Base-by-base conservation (phyloP, 2,888 invertebrate species). In the Mythimna pallens region DNA sequence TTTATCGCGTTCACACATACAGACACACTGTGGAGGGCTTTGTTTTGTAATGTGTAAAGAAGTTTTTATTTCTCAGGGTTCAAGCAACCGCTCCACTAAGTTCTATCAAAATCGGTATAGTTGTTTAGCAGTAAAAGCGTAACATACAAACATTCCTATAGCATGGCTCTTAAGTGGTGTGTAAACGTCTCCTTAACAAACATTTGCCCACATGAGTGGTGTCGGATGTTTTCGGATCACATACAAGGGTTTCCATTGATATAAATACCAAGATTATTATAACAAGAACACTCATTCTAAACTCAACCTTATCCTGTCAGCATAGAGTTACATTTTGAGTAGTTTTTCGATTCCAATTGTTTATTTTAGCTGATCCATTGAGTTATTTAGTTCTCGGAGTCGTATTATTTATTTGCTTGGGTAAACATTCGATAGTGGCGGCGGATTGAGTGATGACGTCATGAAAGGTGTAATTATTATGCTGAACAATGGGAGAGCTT, bases 141-240 rank as follows among this genome's bases (percentile, higher is more conserved):
- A 25, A 40, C 54, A 65, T 8, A 71, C 61, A 30, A 34, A 52
- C 30, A 66, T 61, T 36, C 54, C n/a, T 36, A 22, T 25, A 17
- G 20, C 17, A 43, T 43, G 30, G 30, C 59, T 75, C 77, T 73
- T 72, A 67, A 82, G 76, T 59, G 73, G 59, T 77, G 66, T 72
- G 76, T 81, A 76, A 83, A 80, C 87, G 78, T 87, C 84, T 79
- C 87, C 90, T 91, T 89, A 90, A 90, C 89, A 90, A 91, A 92
- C 87, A 90, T 93, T 93, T 91, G 89, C 88, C 86, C 88, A 89
- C 86, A 88, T 89, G 88, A 93, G 93, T 93, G 91, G 89, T 90
- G 89, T 93, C 91, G 92, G 92, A 94, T 92, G 93, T 93, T 92
- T 93, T 92, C 88, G 89, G 92, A 93, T 93, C 94, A 92, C 90